Evolutionary conservation across 2,113 vertebrate genomes (phyloP).

Genomic region (Puma concolor): DNA sequence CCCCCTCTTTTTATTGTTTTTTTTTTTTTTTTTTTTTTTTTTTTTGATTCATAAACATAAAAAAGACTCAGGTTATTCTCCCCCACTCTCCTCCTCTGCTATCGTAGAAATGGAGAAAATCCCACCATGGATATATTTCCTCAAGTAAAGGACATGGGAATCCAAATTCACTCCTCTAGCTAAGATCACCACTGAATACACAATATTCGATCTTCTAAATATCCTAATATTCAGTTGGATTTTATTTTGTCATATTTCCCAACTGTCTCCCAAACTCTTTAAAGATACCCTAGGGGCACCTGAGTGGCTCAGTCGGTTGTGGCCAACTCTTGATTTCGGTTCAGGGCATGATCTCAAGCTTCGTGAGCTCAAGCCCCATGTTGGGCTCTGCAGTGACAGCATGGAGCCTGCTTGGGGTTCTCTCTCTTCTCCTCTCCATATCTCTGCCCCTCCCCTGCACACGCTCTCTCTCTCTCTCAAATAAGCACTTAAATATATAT

Average conservation of each 20-base stretch:
- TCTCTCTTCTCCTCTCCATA: too few species aligned
- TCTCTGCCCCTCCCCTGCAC: too few species aligned
- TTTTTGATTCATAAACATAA: not conserved
- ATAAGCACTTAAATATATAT: too few species aligned
- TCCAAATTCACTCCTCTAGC: not conserved
- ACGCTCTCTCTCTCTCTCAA: too few species aligned
- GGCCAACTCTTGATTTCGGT: too few species aligned
- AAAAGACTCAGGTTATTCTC: not conserved
- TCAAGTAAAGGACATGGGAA: not conserved
- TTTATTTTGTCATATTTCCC: not conserved
- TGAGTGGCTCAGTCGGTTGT: too few species aligned
- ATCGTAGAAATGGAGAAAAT: not conserved
- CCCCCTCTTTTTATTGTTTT: not conserved
- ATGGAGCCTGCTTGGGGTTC: too few species aligned
- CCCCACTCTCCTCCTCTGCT: not conserved
- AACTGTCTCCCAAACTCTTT: not conserved
- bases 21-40: not conserved
- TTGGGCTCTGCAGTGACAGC: too few species aligned
- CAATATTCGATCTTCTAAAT: not conserved
- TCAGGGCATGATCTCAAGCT: too few species aligned
- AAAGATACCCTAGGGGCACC: not conserved
- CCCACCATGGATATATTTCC: not conserved
- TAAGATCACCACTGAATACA: not conserved
- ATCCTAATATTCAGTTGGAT: not conserved
- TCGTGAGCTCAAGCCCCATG: too few species aligned